Evolutionary conservation across 1,140 invertebrate genomes (phyloP).

Genomic region (Cyrtorhinus lividipennis): DNA sequence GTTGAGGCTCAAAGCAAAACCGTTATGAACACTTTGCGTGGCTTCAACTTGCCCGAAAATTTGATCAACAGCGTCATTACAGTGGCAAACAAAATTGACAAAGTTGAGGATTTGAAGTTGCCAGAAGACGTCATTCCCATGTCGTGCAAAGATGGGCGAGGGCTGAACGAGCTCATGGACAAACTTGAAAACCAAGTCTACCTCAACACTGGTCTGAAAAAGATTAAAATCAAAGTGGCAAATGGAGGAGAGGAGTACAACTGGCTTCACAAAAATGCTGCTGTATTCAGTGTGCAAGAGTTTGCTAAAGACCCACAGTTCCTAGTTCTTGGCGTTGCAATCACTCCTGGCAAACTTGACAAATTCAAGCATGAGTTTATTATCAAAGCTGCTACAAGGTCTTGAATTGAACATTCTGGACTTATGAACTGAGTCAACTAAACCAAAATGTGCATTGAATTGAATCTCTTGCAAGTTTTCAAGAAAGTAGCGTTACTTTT

Average conservation of each 20-base stretch:
- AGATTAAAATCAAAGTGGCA: conserved; percentile 41
- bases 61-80: conserved; percentile 49
- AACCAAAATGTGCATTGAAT: conserved; percentile 22
- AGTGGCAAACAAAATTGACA: conserved; percentile 72
- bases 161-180: conserved; percentile 38
- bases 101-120: conserved; percentile 28
- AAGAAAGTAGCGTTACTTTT: no score
- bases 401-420: not conserved
- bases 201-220: conserved; percentile 34
- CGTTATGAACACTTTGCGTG: conserved; percentile 50
- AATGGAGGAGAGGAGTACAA: conserved; percentile 42
- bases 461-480: conserved; percentile 10
- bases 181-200: conserved; percentile 43
- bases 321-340: conserved; percentile 41
- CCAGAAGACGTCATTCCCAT: conserved; percentile 21
- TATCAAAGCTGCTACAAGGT: not conserved
- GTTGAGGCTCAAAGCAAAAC: conserved; percentile 48
- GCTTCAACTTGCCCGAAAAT: conserved; percentile 37
- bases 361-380: conserved; percentile 43
- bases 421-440: no score
- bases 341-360: conserved; percentile 37
- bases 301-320: conserved; percentile 39
- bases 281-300: conserved; percentile 37
- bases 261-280: conserved; percentile 55
- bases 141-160: conserved; percentile 29